phyloP scores from a whole-genome alignment of 2,113 vertebrate species.

The Lucifuga dentata region DNA sequence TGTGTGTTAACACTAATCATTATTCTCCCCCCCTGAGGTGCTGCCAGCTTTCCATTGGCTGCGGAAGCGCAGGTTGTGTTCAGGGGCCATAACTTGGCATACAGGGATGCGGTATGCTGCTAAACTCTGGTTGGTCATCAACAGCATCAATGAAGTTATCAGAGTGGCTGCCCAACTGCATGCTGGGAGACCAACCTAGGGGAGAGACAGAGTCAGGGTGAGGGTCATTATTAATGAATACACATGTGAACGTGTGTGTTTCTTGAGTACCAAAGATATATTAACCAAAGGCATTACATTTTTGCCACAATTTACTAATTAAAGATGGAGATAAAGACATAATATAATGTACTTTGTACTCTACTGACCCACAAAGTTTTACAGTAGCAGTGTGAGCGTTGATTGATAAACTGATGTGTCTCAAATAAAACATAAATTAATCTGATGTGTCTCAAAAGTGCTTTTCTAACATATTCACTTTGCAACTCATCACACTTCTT shows the following conservation, averaged over 20 bases:
- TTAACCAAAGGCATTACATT: too few species aligned
- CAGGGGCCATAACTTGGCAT: slow-evolving; percentile 69
- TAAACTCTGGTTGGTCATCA: slow-evolving; percentile 62
- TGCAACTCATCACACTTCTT: too few species aligned
- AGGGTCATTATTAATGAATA: not conserved
- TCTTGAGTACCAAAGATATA: too few species aligned
- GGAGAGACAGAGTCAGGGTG: not conserved
- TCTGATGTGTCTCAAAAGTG: too few species aligned
- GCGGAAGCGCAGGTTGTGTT: slow-evolving; percentile 59
- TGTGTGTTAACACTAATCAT: slow-evolving; percentile 58
- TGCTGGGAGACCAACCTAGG: slow-evolving; percentile 78
- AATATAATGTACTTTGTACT: too few species aligned
- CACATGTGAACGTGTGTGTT: not conserved
- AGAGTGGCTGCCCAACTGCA: slow-evolving; percentile 81
- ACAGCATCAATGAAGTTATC: slow-evolving; percentile 69
- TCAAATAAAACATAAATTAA: too few species aligned
- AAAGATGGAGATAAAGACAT: too few species aligned
- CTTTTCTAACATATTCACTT: too few species aligned
- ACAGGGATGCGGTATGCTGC: slow-evolving; percentile 70
- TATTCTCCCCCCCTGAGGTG: slow-evolving; percentile 41
- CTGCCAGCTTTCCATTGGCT: slow-evolving; percentile 67
- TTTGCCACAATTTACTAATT: too few species aligned
- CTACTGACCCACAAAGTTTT: too few species aligned
- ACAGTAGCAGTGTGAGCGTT: too few species aligned
- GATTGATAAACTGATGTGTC: too few species aligned